Evolutionary conservation across 2,888 invertebrate species (phyloP).

Genomic region (Drosophila austrosaltans): DNA sequence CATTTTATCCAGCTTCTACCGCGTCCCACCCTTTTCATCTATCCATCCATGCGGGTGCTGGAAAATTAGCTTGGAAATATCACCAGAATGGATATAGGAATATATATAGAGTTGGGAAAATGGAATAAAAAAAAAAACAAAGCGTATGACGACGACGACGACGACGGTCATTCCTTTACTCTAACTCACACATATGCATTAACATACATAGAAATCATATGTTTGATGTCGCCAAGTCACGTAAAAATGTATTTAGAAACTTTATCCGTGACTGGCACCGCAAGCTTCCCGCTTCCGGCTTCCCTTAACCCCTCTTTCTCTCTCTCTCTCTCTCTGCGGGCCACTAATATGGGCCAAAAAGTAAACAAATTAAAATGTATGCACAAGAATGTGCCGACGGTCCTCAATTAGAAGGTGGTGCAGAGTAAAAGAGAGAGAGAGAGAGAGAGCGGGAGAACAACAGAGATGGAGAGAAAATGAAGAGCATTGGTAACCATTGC

Average conservation of each 20-base stretch:
- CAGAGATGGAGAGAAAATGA: constrained; percentile 10
- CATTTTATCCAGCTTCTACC: constrained; percentile 42
- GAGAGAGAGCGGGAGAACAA: neutral
- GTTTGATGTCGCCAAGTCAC: constrained; percentile 73
- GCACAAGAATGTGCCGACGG: constrained; percentile 56
- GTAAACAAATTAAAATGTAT: constrained; percentile 76
- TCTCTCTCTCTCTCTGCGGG: neutral
- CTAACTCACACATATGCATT: constrained; percentile 14
- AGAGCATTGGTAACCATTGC: constrained; percentile 45
- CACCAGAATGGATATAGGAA: neutral
- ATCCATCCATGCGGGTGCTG: constrained; percentile 13
- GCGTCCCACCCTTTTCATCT: neutral
- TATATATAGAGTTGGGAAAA: neutral
- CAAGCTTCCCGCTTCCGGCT: neutral
- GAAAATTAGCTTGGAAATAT: constrained; percentile 20
- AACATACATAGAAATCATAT: constrained; percentile 65
- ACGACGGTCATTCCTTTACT: constrained; percentile 13
- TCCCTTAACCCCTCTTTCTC: neutral
- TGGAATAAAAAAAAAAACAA: neutral
- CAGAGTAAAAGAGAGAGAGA: constrained; percentile 42
- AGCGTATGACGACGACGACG: neutral
- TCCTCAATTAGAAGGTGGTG: constrained; percentile 58
- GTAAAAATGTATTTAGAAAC: constrained; percentile 74
- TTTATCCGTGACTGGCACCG: constrained; percentile 50
- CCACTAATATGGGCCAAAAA: constrained; percentile 66